Evolutionary conservation across 2,888 invertebrate species (phyloP).

Genomic region (Harpalus rubripes): DNA sequence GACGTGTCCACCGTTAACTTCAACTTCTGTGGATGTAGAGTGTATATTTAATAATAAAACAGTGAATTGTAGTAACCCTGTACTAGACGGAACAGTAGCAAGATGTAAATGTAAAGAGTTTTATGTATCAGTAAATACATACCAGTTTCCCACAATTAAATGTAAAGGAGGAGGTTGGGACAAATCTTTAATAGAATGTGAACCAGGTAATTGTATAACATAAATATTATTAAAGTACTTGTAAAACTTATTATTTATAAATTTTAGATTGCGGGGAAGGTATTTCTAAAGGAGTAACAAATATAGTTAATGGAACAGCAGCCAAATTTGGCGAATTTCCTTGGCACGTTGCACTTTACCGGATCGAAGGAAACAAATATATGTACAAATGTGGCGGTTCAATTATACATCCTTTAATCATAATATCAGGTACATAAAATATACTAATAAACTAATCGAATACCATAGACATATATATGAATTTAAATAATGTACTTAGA

Average conservation of each 20-base stretch:
- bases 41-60: slow-evolving; percentile 39
- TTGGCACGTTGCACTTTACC: slow-evolving; percentile 1
- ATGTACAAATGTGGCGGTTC: neutral
- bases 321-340: neutral
- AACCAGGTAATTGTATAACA: slow-evolving; percentile 44
- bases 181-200: slow-evolving; percentile 47
- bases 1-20: slow-evolving; percentile 56
- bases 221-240: neutral
- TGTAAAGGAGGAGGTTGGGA: slow-evolving; percentile 62
- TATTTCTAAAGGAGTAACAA: neutral
- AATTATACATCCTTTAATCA: neutral
- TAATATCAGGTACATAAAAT: slow-evolving; percentile 2
- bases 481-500: too few relatives aligned
- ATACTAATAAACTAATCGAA: too few relatives aligned
- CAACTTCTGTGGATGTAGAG: slow-evolving; percentile 33
- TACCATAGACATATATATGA: too few relatives aligned
- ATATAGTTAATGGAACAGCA: neutral
- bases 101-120: slow-evolving; percentile 62
- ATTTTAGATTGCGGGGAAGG: slow-evolving; percentile 4
- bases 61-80: slow-evolving; percentile 43
- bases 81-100: slow-evolving; percentile 62
- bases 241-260: neutral
- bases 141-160: slow-evolving; percentile 1
- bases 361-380: neutral
- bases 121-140: neutral